phyloP scores from a whole-genome alignment of 2,797 vertebrate species.

The Carapus acus region DNA sequence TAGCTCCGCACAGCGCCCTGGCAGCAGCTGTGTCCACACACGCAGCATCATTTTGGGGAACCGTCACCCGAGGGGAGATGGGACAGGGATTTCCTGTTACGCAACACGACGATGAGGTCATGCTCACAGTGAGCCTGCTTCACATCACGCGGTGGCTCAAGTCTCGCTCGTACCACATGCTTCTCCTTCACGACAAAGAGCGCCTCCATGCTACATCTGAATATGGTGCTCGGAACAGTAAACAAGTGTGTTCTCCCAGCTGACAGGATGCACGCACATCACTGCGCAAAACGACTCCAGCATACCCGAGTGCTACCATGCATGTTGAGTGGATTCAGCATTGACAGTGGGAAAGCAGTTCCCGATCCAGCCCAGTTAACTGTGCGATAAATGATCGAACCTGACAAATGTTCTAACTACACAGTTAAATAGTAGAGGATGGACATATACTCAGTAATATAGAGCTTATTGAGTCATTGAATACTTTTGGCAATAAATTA shows the following conservation, averaged over 20 bases:
- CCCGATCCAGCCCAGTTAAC: constrained; percentile 6
- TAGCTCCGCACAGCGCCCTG: constrained; percentile 26
- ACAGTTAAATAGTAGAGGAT: not conserved
- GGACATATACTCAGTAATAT: constrained; percentile 13
- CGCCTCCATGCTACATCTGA: constrained; percentile 38
- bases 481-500: too few species aligned
- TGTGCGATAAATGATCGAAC: constrained; percentile 8
- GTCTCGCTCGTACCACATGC: constrained; percentile 46
- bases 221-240: constrained; percentile 30
- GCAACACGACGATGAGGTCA: constrained; percentile 42
- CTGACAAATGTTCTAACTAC: constrained; percentile 7
- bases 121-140: constrained; percentile 62
- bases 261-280: constrained; percentile 13
- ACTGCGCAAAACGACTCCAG: constrained; percentile 42
- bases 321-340: constrained; percentile 32
- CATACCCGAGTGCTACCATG: constrained; percentile 49
- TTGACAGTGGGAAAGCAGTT: constrained; percentile 12
- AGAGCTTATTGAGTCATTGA: constrained; percentile 16
- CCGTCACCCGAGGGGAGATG: constrained; percentile 57
- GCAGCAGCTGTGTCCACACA: constrained; percentile 54
- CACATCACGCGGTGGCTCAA: constrained; percentile 40
- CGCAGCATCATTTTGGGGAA: constrained; percentile 64
- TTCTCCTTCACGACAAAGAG: constrained; percentile 26
- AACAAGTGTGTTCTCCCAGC: constrained; percentile 38
- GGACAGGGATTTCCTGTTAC: constrained; percentile 28